phyloP scores from a whole-genome alignment of 2,113 vertebrate species.

The Dunckerocampus dactyliophorus region DNA sequence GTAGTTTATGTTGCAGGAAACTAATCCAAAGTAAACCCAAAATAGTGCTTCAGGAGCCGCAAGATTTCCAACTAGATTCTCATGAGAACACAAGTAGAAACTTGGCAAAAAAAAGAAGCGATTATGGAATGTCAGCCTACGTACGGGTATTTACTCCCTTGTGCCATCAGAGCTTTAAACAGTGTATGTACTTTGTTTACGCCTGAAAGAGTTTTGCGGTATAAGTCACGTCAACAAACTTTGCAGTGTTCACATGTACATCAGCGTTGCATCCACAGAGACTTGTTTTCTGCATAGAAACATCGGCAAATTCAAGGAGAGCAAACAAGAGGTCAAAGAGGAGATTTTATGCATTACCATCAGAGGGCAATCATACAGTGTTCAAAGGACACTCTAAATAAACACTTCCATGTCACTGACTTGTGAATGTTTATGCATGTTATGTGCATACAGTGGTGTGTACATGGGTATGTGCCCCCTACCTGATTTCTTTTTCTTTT shows the following conservation, averaged over 20 bases:
- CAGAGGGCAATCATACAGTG: background rate
- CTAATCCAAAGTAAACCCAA: background rate
- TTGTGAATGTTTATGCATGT: no score
- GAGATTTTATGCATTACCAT: background rate
- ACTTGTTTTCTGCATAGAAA: conserved; percentile 13
- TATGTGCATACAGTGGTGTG: no score
- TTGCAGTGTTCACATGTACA: conserved; percentile 7
- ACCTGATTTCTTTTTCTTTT: no score
- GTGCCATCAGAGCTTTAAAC: conserved; percentile 1
- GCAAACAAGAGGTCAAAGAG: conserved; percentile 7
- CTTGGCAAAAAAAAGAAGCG: background rate
- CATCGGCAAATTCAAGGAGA: conserved; percentile 1
- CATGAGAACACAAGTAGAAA: background rate
- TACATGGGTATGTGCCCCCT: background rate
- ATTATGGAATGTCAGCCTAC: background rate
- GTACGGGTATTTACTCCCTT: background rate
- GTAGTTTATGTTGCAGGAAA: background rate
- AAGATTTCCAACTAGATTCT: background rate
- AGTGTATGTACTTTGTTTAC: background rate
- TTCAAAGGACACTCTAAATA: no score
- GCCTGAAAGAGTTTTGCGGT: background rate
- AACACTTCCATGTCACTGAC: no score
- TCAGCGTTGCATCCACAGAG: conserved; percentile 12
- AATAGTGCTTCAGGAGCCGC: background rate
- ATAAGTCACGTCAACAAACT: conserved; percentile 1